Conservation (phyloP, 2,888 invertebrate genomes). For the Xylocampa areola region DNA sequence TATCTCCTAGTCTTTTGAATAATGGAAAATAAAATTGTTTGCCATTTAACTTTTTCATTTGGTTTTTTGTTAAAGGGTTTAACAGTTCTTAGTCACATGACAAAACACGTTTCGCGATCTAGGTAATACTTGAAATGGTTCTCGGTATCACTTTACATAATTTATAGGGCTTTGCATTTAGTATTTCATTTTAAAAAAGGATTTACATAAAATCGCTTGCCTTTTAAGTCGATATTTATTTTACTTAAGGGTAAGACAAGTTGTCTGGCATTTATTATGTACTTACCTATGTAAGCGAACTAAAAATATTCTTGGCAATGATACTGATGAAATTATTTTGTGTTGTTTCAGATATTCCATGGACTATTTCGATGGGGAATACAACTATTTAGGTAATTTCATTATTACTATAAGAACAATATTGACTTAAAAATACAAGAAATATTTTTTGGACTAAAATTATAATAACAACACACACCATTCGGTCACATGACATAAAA, state of each 20-base stretch:
- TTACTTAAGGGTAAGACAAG: slow-evolving; percentile 2
- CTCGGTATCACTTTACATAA: slow-evolving; percentile 24
- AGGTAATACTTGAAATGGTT: slow-evolving; percentile 17
- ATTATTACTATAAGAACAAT: not conserved
- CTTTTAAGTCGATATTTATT: slow-evolving; percentile 22
- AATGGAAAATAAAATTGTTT: slow-evolving; percentile 26
- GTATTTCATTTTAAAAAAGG: slow-evolving; percentile 20
- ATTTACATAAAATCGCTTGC: slow-evolving; percentile 19
- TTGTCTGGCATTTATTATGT: not conserved
- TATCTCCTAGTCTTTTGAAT: slow-evolving; percentile 35
- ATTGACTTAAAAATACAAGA: not conserved
- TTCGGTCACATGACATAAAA: too few species aligned
- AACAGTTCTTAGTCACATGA: slow-evolving; percentile 11
- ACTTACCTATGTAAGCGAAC: too few species aligned
- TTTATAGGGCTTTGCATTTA: slow-evolving; percentile 29
- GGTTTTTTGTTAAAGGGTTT: slow-evolving; percentile 8
- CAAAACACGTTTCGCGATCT: slow-evolving; percentile 22
- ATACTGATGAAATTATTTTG: slow-evolving; percentile 23
- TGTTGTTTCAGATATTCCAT: slow-evolving; percentile 47
- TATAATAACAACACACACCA: too few species aligned
- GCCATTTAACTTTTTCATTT: slow-evolving; percentile 19
- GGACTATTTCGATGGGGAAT: too few species aligned
- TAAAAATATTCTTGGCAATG: slow-evolving; percentile 3
- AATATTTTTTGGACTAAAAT: slow-evolving; percentile 19
- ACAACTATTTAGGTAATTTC: slow-evolving; percentile 18